A percentile compares a stretch with the other conserved stretches of the same genome.
These are phyloP conservation scores for Rambutsinella grinnellia DNA, from an alignment of 2,888 invertebrate species.

Conservation along the genomic window DNA sequence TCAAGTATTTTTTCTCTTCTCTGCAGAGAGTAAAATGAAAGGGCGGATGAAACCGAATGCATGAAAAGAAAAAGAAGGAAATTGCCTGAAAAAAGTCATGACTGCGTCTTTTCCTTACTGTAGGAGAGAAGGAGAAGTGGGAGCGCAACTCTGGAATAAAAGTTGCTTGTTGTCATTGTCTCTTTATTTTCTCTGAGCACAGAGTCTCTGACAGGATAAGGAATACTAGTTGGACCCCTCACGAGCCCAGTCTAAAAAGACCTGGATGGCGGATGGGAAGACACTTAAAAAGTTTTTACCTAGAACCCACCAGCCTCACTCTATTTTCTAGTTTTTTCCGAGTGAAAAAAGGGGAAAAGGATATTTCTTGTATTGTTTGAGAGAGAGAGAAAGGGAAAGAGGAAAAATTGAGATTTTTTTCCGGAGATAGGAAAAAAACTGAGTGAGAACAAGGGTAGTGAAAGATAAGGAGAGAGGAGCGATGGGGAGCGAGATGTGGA, in stretches of 20 bases:
- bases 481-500: slow-evolving; percentile 35
- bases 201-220: too few species aligned
- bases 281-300: slow-evolving; percentile 24
- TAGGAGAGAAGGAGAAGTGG: slow-evolving; percentile 19
- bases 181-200: slow-evolving; percentile 20
- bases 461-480: slow-evolving; percentile 32
- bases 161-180: slow-evolving; percentile 48
- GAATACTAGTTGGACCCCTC: slow-evolving; percentile 39
- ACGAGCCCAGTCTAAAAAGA: slow-evolving; percentile 3
- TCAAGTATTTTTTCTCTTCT: slow-evolving; percentile 31
- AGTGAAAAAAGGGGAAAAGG: background rate
- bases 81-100: slow-evolving; percentile 46
- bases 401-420: slow-evolving; percentile 36
- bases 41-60: slow-evolving; percentile 13
- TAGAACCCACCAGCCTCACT: background rate
- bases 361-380: background rate
- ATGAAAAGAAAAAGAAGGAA: slow-evolving; percentile 39
- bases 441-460: slow-evolving; percentile 49
- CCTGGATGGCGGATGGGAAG: background rate
- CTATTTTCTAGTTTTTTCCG: background rate
- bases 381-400: background rate
- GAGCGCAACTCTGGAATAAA: slow-evolving; percentile 21
- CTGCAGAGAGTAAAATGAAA: slow-evolving; percentile 24
- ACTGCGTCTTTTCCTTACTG: slow-evolving; percentile 21
- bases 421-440: slow-evolving; percentile 36